Base-by-base conservation (phyloP, 2,113 vertebrate genomes). In the Ancistrus triradiatus region DNA sequence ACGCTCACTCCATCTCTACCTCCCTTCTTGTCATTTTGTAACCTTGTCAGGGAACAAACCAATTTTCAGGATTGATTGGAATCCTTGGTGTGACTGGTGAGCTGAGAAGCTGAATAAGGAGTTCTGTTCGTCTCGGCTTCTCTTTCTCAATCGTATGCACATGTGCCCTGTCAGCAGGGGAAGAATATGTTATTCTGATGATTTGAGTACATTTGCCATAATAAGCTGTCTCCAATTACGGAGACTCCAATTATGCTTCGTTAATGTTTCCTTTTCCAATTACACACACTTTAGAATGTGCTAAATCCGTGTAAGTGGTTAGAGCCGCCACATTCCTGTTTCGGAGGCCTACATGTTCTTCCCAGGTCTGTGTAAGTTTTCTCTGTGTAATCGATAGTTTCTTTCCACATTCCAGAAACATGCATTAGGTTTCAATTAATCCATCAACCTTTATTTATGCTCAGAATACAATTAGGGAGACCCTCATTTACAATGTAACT, bases 41-140 rank as follows among this genome's bases (percentile, higher is more conserved):
- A 87, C 87, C 85, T 89, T 86, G 87, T 87, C 79, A 74, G 67
- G 85, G 86, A 86, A 86, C 85, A 83, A 85, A 86, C 85, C 87
- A 86, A 87, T 87, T 87, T 85, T 76, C 82, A 85, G 80, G 82
- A 87, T 87, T 87, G 86, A 89, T 87, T 86, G 80, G 81, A 78
- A 85, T 85, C 82, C 84, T 86, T 86, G 85, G 85, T 84, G 84
- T 85, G 83, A 85, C 81, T 74, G 78, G 81, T 83, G 76, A 84
- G 79, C 77, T 76, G 77, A 85, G 84, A 81, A 81, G 59, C 83
- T 84, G 84, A 85, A 88, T 85, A 84, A 86, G 83, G 84, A 78
- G 80, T 63, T 85, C 85, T 77, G 18, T 58, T 21, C 27, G 19
- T n/a, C 46, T 50, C 44, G 57, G 43, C 7, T 24, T 50, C n/a